Conservation (phyloP, 2,888 invertebrate species). For the Hipparchia semele region DNA sequence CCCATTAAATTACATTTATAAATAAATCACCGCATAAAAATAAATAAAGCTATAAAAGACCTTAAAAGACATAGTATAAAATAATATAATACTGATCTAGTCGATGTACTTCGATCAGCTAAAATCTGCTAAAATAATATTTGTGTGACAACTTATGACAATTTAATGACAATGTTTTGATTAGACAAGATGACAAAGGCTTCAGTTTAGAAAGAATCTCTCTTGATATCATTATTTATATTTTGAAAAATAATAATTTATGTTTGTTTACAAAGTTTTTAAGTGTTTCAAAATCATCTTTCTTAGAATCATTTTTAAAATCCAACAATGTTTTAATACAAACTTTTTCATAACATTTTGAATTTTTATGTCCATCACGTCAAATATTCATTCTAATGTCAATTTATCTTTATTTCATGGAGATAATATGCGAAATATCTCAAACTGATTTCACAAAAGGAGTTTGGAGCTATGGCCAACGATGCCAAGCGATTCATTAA, state of each 20-base stretch:
- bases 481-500: conserved; percentile 45
- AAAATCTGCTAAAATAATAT: background rate
- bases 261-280: too few species aligned
- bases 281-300: too few species aligned
- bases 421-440: conserved; percentile 1
- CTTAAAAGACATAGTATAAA: conserved; percentile 18
- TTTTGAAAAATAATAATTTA: too few species aligned
- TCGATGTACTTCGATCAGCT: too few species aligned
- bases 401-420: conserved; percentile 14
- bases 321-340: background rate
- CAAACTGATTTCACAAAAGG: conserved; percentile 35
- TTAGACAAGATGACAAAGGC: too few species aligned
- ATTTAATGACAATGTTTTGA: background rate
- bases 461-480: conserved; percentile 49
- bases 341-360: background rate
- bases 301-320: too few species aligned
- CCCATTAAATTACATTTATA: conserved; percentile 28
- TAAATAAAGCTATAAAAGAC: conserved; percentile 37
- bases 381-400: conserved; percentile 2
- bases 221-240: too few species aligned
- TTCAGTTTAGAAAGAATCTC: too few species aligned
- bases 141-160: conserved; percentile 9
- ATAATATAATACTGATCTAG: background rate
- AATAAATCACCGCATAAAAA: conserved; percentile 41
- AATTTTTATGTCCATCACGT: background rate